A percentile compares a stretch with the other conserved stretches of the same genome.
phyloP scores from a whole-genome alignment of 1,140 invertebrate genomes.

The Argopecten irradians region DNA sequence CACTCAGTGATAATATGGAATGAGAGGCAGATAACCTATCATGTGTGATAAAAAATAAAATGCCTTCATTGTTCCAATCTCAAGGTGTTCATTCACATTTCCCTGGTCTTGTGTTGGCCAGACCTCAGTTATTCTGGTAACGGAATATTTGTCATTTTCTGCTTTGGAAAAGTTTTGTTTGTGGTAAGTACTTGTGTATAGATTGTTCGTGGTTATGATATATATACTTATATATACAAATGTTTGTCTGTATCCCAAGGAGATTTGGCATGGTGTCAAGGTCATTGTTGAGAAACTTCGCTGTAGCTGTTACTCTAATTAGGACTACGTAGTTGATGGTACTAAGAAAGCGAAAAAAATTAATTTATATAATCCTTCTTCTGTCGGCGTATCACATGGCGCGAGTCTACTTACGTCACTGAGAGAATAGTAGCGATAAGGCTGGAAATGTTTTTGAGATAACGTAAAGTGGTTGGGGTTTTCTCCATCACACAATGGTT shows the following conservation, averaged over 20 bases:
- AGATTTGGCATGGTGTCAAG: not conserved
- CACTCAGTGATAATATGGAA: not conserved
- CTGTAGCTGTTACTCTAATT: not conserved
- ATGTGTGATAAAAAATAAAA: slow-evolving; percentile 6
- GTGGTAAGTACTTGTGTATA: not conserved
- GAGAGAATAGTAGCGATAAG: not conserved
- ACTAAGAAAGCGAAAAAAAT: not conserved
- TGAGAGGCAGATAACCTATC: not conserved
- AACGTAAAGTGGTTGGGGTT: not conserved
- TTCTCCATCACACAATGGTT: not conserved
- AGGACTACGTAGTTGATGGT: not conserved
- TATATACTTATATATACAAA: not conserved
- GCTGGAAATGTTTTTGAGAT: not conserved
- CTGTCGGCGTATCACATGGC: not conserved
- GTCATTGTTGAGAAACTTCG: not conserved
- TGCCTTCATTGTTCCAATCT: not conserved
- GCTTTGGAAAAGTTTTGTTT: not conserved
- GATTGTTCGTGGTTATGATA: not conserved
- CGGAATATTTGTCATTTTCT: slow-evolving; percentile 6
- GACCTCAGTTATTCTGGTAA: not conserved
- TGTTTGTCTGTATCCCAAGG: not conserved
- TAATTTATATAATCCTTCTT: not conserved
- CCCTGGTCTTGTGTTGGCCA: not conserved
- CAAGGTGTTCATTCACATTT: not conserved
- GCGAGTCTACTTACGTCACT: not conserved